These are phyloP conservation scores for Lasiommata megera DNA, from an alignment of 2,888 invertebrate genomes.

Conservation along the genomic window DNA sequence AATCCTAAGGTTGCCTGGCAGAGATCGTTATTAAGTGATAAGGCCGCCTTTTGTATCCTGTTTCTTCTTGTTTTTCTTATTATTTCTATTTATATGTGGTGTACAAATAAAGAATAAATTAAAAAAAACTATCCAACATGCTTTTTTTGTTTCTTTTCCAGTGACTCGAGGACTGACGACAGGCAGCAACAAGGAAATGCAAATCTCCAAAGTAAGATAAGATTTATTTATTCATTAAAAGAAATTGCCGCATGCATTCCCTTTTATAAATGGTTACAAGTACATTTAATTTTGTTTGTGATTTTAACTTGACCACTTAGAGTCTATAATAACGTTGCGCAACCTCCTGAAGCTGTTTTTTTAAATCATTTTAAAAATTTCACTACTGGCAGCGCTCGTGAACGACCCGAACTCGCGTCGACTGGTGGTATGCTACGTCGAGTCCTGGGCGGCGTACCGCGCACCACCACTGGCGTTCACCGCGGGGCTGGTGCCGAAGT, in stretches of 20 bases:
- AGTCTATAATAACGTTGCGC: neutral
- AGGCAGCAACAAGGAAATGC: constrained; percentile 68
- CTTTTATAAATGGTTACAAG: too few relatives aligned
- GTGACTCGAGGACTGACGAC: constrained; percentile 57
- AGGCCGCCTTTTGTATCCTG: too few relatives aligned
- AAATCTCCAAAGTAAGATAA: constrained; percentile 62
- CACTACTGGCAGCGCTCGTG: constrained; percentile 19
- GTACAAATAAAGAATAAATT: too few relatives aligned
- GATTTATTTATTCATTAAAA: too few relatives aligned
- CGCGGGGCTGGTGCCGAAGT: constrained; percentile 83
- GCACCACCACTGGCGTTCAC: constrained; percentile 85
- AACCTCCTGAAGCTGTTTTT: neutral
- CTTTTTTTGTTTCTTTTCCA: constrained; percentile 33
- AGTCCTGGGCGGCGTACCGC: constrained; percentile 85
- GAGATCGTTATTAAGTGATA: too few relatives aligned
- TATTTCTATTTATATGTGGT: too few relatives aligned
- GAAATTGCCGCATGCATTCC: too few relatives aligned
- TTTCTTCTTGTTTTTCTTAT: too few relatives aligned
- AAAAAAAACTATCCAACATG: too few relatives aligned
- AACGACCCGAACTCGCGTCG: constrained; percentile 49
- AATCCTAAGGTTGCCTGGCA: too few relatives aligned
- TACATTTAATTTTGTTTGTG: too few relatives aligned
- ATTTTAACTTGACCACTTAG: neutral
- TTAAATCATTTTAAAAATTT: neutral
- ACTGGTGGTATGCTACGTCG: constrained; percentile 85